A percentile compares a stretch with the other conserved stretches of the same genome.
These are phyloP conservation scores for Aulostomus chinensis DNA, from an alignment of 2,797 vertebrate genomes.

Conservation along the genomic window DNA sequence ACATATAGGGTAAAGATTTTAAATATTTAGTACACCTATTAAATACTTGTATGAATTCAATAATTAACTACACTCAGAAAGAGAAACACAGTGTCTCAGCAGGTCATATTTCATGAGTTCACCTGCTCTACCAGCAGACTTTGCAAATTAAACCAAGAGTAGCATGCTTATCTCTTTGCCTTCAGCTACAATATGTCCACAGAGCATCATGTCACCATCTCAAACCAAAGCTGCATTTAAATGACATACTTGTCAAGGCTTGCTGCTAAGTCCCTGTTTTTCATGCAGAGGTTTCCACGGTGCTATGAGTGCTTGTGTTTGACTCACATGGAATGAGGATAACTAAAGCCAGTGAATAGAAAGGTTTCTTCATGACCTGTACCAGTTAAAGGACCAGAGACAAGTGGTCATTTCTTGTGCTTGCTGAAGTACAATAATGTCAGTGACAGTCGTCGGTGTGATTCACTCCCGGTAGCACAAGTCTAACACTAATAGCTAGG, in stretches of 20 bases:
- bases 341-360: constrained; percentile 38
- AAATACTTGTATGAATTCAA: too few relatives aligned
- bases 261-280: constrained; percentile 62
- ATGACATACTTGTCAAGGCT: constrained; percentile 72
- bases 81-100: constrained; percentile 18
- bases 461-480: constrained; percentile 40
- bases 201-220: constrained; percentile 66
- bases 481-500: constrained; percentile 47
- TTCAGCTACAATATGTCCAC: constrained; percentile 45
- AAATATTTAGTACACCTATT: too few relatives aligned
- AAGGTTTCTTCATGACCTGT: constrained; percentile 56
- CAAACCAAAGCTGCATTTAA: constrained; percentile 52
- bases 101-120: constrained; percentile 38
- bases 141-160: constrained; percentile 51
- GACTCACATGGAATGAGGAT: constrained; percentile 58
- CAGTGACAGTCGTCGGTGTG: constrained; percentile 39
- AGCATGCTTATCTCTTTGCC: constrained; percentile 58
- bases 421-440: constrained; percentile 44
- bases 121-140: constrained; percentile 39
- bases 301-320: constrained; percentile 48
- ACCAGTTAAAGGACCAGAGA: constrained; percentile 48
- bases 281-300: constrained; percentile 52
- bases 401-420: constrained; percentile 30
- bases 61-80: constrained; percentile 26
- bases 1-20: too few relatives aligned